Percentiles rank a stretch among this genome's conserved stretches.
phyloP scores from a whole-genome alignment of 2,888 invertebrate species.

The Acronicta alni region DNA sequence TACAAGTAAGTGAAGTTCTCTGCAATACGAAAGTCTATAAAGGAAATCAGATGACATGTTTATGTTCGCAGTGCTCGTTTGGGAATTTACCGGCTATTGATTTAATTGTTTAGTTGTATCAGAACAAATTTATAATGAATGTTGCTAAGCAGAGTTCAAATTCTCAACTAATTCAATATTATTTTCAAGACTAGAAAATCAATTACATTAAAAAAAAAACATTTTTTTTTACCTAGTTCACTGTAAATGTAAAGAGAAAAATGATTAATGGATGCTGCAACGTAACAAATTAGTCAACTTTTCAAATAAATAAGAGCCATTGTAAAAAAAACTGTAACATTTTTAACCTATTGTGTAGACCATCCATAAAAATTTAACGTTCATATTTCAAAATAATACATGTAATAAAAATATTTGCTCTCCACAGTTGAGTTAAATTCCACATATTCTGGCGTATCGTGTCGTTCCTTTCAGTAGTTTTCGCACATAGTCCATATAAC shows the following conservation, averaged over 20 bases:
- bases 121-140: neutral
- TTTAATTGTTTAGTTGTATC: conserved; percentile 8
- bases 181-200: no score
- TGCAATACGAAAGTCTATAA: conserved; percentile 62
- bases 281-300: no score
- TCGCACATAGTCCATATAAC: conserved; percentile 32
- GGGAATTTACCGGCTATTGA: conserved; percentile 1
- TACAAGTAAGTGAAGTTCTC: conserved; percentile 56
- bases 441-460: conserved; percentile 17
- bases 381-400: conserved; percentile 5
- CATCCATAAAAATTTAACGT: neutral
- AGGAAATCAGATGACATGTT: conserved; percentile 62
- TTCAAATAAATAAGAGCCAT: no score
- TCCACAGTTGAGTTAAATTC: conserved; percentile 11
- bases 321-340: no score
- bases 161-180: neutral
- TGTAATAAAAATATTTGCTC: conserved; percentile 16
- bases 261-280: no score
- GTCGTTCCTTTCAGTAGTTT: conserved; percentile 21
- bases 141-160: neutral
- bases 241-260: no score
- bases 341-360: neutral
- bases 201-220: no score
- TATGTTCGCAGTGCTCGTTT: conserved; percentile 53
- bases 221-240: no score